These are phyloP conservation scores for Mantis religiosa DNA, from an alignment of 2,888 invertebrate genomes.

Conservation along the genomic window DNA sequence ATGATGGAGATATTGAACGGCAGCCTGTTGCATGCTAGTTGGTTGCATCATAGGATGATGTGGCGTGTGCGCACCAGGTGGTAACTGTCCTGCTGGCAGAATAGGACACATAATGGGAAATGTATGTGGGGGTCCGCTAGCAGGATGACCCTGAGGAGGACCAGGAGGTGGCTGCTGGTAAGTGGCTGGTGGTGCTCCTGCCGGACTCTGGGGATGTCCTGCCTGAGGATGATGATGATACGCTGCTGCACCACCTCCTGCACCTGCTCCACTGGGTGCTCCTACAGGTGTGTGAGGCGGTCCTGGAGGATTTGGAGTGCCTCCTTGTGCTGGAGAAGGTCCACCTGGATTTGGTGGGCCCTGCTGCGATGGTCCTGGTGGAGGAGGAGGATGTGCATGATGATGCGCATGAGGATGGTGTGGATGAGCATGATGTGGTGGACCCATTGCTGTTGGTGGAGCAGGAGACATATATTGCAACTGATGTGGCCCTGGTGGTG, in stretches of 20 bases:
- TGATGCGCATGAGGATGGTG: slow-evolving; percentile 33
- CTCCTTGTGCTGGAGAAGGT: slow-evolving; percentile 41
- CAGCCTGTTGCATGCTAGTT: slow-evolving; percentile 45
- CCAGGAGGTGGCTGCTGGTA: slow-evolving; percentile 34
- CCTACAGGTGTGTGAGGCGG: slow-evolving; percentile 21
- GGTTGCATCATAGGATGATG: slow-evolving; percentile 46
- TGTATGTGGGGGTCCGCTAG: slow-evolving; percentile 21
- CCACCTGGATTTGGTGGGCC: slow-evolving; percentile 44
- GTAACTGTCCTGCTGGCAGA: slow-evolving; percentile 43
- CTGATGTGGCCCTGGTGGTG: slow-evolving; percentile 41
- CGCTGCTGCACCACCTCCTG: slow-evolving; percentile 21
- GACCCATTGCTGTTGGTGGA: slow-evolving; percentile 49
- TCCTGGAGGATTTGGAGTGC: slow-evolving; percentile 16
- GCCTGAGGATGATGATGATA: slow-evolving; percentile 33
- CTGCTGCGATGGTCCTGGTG: slow-evolving; percentile 41
- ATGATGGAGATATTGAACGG: slow-evolving; percentile 49
- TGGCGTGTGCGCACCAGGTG: slow-evolving; percentile 20
- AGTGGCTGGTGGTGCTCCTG: slow-evolving; percentile 37
- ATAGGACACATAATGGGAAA: slow-evolving; percentile 59
- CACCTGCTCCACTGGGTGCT: slow-evolving; percentile 2
- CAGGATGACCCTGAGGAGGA: slow-evolving; percentile 26
- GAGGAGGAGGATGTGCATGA: slow-evolving; percentile 23
- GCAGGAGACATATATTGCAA: slow-evolving; percentile 37
- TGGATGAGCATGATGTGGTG: slow-evolving; percentile 39
- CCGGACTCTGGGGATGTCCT: slow-evolving; percentile 28